Percentiles rank a stretch among this genome's conserved stretches.
Conservation (phyloP, 23 tunicate genomes). For the Trididemnum clinides region DNA sequence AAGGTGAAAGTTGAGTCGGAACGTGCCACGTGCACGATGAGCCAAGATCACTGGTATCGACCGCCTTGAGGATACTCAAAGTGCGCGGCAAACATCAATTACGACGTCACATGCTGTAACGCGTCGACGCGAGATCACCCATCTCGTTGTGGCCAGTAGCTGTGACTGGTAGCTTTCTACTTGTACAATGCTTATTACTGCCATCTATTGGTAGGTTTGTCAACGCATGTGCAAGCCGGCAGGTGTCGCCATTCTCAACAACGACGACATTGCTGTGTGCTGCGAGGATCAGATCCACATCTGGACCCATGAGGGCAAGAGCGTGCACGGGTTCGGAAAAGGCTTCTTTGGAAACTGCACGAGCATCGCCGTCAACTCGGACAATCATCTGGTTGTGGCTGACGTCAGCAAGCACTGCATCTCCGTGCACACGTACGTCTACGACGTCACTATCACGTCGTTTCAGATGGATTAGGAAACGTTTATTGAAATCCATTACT, state of each 20-base stretch:
- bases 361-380: slow-evolving; percentile 75
- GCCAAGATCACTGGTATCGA: too few relatives aligned
- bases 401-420: slow-evolving; percentile 78
- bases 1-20: too few relatives aligned
- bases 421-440: slow-evolving; percentile 70
- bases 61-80: too few relatives aligned
- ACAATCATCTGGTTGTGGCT: slow-evolving; percentile 75
- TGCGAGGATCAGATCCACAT: slow-evolving; percentile 90
- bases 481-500: background rate
- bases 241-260: slow-evolving; percentile 76
- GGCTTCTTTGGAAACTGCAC: slow-evolving; percentile 83
- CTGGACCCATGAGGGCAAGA: slow-evolving; percentile 96
- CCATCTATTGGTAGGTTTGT: too few relatives aligned
- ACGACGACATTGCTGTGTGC: slow-evolving; percentile 92
- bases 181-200: too few relatives aligned
- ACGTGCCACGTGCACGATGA: too few relatives aligned
- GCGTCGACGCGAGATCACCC: too few relatives aligned
- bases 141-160: too few relatives aligned
- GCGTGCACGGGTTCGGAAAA: slow-evolving; percentile 81
- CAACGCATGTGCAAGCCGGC: slow-evolving; percentile 72
- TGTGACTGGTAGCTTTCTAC: too few relatives aligned
- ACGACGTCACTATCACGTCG: background rate
- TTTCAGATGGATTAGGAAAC: background rate
- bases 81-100: too few relatives aligned
- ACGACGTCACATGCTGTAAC: too few relatives aligned